Conservation (phyloP, 2,113 vertebrate species). For the Laterallus jamaicensis region DNA sequence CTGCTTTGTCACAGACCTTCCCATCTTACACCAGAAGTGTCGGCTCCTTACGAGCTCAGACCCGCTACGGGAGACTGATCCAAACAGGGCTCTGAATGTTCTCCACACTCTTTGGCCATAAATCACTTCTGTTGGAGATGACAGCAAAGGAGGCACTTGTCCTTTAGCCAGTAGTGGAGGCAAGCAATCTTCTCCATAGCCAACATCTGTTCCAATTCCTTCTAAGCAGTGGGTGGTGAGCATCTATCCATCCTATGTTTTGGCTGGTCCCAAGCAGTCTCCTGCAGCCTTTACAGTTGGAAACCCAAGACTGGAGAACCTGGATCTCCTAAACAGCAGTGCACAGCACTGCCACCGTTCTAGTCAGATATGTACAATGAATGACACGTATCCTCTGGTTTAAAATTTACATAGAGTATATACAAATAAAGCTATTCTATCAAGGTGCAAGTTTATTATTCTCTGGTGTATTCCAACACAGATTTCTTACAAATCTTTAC, state of each 20-base stretch:
- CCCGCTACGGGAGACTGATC: not conserved
- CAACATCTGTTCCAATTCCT: constrained; percentile 4
- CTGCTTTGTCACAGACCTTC: constrained; percentile 31
- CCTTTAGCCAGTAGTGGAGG: constrained; percentile 36
- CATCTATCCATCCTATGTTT: constrained; percentile 24
- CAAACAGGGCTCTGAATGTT: constrained; percentile 16
- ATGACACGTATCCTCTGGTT: constrained; percentile 23
- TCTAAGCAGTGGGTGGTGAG: constrained; percentile 26
- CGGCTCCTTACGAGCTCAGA: not conserved
- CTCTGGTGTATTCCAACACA: constrained; percentile 22
- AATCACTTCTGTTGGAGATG: constrained; percentile 25
- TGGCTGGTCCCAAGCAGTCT: constrained; percentile 5
- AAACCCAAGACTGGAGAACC: constrained; percentile 22
- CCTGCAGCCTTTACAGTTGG: constrained; percentile 6
- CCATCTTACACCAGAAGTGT: not conserved
- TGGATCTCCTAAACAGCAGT: constrained; percentile 36
- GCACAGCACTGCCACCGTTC: constrained; percentile 40
- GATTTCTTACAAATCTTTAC: constrained; percentile 37
- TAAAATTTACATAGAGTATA: constrained; percentile 59
- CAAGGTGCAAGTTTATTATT: constrained; percentile 65
- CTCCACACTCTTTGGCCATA: not conserved
- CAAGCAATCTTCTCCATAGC: constrained; percentile 35
- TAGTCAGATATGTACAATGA: constrained; percentile 41
- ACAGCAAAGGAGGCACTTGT: constrained; percentile 54
- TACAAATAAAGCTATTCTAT: constrained; percentile 69